These are phyloP conservation scores for Cacoxenus indagator DNA, from an alignment of 2,888 invertebrate genomes.

Conservation along the genomic window DNA sequence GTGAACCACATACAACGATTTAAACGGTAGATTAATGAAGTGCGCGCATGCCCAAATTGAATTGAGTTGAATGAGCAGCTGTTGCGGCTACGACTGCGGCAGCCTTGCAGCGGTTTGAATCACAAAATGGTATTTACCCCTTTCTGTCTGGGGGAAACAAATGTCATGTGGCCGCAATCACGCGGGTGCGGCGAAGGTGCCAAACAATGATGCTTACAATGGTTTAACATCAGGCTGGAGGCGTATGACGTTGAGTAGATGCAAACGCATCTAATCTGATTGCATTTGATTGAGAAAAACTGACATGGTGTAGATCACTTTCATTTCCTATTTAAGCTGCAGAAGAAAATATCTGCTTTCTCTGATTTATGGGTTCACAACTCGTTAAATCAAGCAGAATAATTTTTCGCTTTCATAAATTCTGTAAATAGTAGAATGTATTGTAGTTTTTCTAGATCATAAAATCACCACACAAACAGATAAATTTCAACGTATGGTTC, in stretches of 20 bases:
- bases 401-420: too few species aligned
- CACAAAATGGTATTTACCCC: constrained; percentile 26
- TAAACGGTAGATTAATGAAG: constrained; percentile 35
- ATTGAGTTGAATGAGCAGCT: not conserved
- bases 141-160: not conserved
- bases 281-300: not conserved
- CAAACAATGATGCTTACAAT: not conserved
- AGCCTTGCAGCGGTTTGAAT: constrained; percentile 34
- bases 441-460: too few species aligned
- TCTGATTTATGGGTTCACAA: too few species aligned
- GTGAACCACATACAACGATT: not conserved
- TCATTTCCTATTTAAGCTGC: too few species aligned
- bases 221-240: constrained; percentile 19
- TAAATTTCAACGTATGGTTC: not conserved
- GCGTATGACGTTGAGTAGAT: constrained; percentile 37
- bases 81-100: constrained; percentile 33
- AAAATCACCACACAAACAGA: not conserved
- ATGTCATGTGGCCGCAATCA: constrained; percentile 51
- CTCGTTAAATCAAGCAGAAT: too few species aligned
- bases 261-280: constrained; percentile 6
- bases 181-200: constrained; percentile 41
- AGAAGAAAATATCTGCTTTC: too few species aligned
- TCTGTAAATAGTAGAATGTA: too few species aligned
- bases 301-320: too few species aligned
- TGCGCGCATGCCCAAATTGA: too few species aligned